phyloP scores from a whole-genome alignment of 2,113 vertebrate species.

The Pao palembangensis region DNA sequence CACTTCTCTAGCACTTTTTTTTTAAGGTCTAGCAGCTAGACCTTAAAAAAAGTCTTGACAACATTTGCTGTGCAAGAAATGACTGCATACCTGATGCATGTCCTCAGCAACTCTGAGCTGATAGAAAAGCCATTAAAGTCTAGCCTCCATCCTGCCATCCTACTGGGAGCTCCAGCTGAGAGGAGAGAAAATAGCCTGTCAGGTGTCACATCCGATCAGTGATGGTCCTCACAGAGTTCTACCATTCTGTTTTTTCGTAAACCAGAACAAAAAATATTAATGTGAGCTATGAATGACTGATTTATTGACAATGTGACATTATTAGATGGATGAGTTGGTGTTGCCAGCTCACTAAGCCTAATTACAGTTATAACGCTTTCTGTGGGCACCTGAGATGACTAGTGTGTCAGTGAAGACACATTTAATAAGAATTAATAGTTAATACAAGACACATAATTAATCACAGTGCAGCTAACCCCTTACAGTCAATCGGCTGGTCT shows the following conservation, averaged over 20 bases:
- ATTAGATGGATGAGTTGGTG: conserved; percentile 11
- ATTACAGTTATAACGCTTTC: conserved; percentile 11
- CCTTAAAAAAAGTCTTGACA: conserved; percentile 22
- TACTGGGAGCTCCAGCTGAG: conserved; percentile 28
- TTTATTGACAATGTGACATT: not conserved
- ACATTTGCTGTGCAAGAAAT: conserved; percentile 35
- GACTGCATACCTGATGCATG: conserved; percentile 19
- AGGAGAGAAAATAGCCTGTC: conserved; percentile 41
- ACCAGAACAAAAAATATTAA: not conserved
- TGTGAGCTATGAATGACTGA: not conserved
- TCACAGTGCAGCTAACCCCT: conserved; percentile 39
- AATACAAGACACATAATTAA: conserved; percentile 25
- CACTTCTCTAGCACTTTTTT: too few relatives aligned
- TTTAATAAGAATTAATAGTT: conserved; percentile 6
- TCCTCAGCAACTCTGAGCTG: conserved; percentile 34
- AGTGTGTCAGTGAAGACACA: conserved; percentile 32
- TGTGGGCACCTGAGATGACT: conserved; percentile 14
- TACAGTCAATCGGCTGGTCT: conserved; percentile 57
- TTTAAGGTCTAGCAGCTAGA: conserved; percentile 14
- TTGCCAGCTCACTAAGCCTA: conserved; percentile 23
- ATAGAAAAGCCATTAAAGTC: conserved; percentile 49
- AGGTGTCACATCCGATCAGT: conserved; percentile 48
- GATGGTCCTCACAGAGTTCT: not conserved
- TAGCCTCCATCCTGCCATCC: conserved; percentile 8
- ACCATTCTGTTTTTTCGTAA: not conserved